These are phyloP conservation scores for Chrysocyon brachyurus DNA, from an alignment of 2,797 vertebrate genomes.

Conservation along the genomic window DNA sequence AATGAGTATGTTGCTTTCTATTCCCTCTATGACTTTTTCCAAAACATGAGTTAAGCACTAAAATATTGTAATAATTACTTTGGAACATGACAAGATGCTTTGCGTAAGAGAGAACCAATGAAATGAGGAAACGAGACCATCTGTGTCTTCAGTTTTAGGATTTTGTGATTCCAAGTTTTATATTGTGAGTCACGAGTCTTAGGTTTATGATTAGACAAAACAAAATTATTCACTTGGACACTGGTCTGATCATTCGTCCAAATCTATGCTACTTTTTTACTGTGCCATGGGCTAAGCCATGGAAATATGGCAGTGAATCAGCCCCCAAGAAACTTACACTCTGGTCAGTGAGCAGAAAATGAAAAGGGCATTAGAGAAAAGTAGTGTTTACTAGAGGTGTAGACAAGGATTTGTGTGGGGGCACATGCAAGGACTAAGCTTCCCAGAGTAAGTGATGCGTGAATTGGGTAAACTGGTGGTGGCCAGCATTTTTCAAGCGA, in stretches of 20 bases:
- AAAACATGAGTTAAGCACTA: neutral
- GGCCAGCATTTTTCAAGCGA: neutral
- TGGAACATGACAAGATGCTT: neutral
- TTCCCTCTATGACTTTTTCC: neutral
- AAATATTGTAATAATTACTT: neutral
- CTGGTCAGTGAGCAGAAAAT: neutral
- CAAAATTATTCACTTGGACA: neutral
- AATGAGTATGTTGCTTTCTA: neutral
- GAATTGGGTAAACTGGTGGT: neutral
- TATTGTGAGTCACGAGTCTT: neutral
- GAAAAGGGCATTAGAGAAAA: neutral
- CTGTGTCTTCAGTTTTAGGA: neutral
- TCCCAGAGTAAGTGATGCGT: neutral
- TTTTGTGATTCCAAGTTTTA: constrained; percentile 1
- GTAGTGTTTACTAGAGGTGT: neutral
- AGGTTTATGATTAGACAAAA: neutral
- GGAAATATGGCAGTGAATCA: neutral
- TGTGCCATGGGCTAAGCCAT: neutral
- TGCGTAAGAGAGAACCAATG: neutral
- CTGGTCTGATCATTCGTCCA: neutral
- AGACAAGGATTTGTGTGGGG: neutral
- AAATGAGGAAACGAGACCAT: neutral
- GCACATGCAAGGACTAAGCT: neutral
- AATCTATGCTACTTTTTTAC: neutral
- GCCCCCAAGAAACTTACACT: neutral